Evolutionary conservation across 2,888 invertebrate species (phyloP), one percentile per base, ranked within the genome.

Genomic region (Sarcophaga subvicina): DNA sequence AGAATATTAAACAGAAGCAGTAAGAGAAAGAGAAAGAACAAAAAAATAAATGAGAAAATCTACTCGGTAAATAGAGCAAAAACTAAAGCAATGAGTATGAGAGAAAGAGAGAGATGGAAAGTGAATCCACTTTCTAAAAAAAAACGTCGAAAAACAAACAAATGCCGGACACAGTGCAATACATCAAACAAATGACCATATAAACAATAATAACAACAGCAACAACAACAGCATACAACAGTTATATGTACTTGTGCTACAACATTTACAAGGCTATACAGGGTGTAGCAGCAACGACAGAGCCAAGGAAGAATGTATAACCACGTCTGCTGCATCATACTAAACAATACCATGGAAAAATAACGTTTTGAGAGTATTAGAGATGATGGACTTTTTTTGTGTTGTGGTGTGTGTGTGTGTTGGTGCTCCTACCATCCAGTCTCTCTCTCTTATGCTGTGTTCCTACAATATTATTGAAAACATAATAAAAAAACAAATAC

Each of bases 101-200:
- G 17, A 17, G 17, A 54, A 1, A 54, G 54, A 54, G 17, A 14
- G 12, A 49, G 14, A 49, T 3, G 8, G 14, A 54, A 14, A 54
- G 12, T 54, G 54, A 14, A 54, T 75, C 69, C 64, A 63, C 76
- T 67, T 47, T 20, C 6, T 66, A 76, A 83, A 69, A 72, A 67
- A 86, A 83, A 54, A 54, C 12, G 17, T 0, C 14, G 17, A 71
- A 76, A 83, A 73, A 72, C 80, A 67, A 86, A 83, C 77, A 86
- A 83, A 77, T 86, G 25, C 63, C 69, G 59, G 62, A 73, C 82
- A 70, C 76, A 76, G 72, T 47, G 45, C 69, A 80, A 83, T 86
- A 86, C 72, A 86, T 83, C 86, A 86, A 86, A 86, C 80, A 86
- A 86, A 86, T 83, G 80, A 80, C 80, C 83, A 80, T 69, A 83